Percentiles rank a stretch among this genome's conserved stretches.
Conservation (phyloP, 2,888 invertebrate genomes). For the Thereva unica region DNA sequence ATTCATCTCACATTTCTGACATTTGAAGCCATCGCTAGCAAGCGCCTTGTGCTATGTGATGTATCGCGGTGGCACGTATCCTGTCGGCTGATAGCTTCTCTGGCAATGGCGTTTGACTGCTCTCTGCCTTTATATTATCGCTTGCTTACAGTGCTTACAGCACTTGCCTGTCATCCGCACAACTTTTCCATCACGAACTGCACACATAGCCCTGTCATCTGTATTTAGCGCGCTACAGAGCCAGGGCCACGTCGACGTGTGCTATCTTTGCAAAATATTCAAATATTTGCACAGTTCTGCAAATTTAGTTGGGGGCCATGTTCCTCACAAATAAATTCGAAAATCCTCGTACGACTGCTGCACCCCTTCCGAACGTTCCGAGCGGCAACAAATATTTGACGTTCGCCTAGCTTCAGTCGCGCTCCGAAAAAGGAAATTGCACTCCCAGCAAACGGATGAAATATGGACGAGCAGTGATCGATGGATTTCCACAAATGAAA, state of each 20-base stretch:
- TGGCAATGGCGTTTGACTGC: conserved; percentile 20
- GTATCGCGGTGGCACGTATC: conserved; percentile 19
- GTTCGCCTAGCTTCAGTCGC: no score
- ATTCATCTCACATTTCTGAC: conserved; percentile 34
- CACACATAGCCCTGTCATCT: conserved; percentile 1
- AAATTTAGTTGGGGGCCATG: conserved; percentile 1
- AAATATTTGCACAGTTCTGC: conserved; percentile 28
- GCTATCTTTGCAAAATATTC: conserved; percentile 14
- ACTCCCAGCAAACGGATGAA: no score
- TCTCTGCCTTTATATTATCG: conserved; percentile 9
- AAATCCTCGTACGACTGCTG: no score
- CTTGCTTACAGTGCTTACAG: conserved; percentile 19
- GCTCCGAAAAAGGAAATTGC: no score
- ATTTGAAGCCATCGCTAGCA: conserved; percentile 29
- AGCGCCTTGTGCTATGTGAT: conserved; percentile 18
- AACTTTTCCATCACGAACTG: neutral
- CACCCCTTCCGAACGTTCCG: no score
- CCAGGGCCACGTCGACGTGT: neutral
- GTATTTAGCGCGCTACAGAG: neutral
- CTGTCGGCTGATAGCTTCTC: conserved; percentile 9
- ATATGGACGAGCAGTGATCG: no score
- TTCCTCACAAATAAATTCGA: neutral
- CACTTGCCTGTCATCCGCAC: neutral
- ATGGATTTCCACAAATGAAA: no score
- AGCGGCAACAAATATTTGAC: no score